Evolutionary conservation across 2,113 vertebrate species (phyloP).

Genomic region (Puntigrus tetrazona): DNA sequence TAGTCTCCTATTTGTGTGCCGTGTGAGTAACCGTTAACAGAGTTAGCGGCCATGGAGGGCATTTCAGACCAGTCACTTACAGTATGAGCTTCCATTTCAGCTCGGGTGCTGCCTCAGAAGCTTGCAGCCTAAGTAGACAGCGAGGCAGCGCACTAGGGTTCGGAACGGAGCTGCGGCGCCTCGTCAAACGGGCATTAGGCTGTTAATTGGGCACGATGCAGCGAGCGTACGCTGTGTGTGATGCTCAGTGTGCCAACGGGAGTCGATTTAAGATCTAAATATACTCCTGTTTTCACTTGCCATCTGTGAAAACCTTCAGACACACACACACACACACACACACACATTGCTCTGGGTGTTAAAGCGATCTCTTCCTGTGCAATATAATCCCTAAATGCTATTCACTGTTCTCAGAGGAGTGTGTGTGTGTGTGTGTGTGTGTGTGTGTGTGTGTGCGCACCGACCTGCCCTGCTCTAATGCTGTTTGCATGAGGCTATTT

Average conservation of each 20-base stretch:
- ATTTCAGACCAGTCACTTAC: constrained; percentile 23
- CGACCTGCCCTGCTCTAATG: constrained; percentile 21
- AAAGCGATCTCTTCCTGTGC: constrained; percentile 40
- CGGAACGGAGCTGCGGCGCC: background rate
- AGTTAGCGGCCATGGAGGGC: background rate
- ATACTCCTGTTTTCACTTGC: constrained; percentile 20
- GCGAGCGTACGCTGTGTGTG: background rate
- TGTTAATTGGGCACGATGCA: constrained; percentile 21
- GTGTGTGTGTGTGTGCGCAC: constrained; percentile 32
- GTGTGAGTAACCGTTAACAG: constrained; percentile 14
- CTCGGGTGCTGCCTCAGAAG: background rate
- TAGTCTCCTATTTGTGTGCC: constrained; percentile 12
- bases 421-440: constrained; percentile 6
- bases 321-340: constrained; percentile 28
- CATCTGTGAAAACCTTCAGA: constrained; percentile 7
- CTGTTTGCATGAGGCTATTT: constrained; percentile 47
- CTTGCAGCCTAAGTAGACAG: background rate
- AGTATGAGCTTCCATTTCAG: background rate
- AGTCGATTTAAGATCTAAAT: constrained; percentile 31
- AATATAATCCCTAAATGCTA: constrained; percentile 41
- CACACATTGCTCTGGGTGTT: constrained; percentile 49
- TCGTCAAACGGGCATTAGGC: background rate
- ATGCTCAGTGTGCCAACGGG: constrained; percentile 3
- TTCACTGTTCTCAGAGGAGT: constrained; percentile 26
- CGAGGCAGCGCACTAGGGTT: background rate